A percentile compares a stretch with the other conserved stretches of the same genome.
Evolutionary conservation across 2,797 vertebrate genomes (phyloP).

Genomic region (Otus scops): DNA sequence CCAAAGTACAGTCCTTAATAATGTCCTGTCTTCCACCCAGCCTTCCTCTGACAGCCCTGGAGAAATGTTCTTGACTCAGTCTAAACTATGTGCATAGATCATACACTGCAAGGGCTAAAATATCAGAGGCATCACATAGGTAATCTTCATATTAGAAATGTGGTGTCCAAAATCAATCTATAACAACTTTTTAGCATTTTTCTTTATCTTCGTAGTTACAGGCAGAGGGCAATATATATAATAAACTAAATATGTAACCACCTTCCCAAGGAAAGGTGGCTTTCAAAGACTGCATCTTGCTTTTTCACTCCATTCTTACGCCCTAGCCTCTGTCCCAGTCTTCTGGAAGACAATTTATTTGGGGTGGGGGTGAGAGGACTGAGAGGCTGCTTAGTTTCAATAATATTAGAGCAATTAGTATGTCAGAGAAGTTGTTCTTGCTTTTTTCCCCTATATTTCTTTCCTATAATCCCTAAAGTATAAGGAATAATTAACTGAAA

Average conservation of each 20-base stretch:
- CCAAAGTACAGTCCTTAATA: not conserved
- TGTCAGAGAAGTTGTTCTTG: constrained; percentile 66
- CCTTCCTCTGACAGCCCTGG: not conserved
- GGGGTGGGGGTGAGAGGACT: not conserved
- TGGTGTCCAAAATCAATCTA: not conserved
- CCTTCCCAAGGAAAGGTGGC: not conserved
- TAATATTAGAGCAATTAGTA: constrained; percentile 69
- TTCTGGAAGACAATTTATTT: constrained; percentile 9
- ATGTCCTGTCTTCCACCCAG: not conserved
- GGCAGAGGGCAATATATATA: not conserved
- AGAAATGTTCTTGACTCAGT: not conserved
- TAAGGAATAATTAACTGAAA: constrained; percentile 81
- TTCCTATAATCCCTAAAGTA: constrained; percentile 74
- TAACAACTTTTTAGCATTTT: not conserved
- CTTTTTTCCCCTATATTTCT: constrained; percentile 44
- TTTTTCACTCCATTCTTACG: not conserved
- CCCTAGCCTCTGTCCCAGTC: not conserved
- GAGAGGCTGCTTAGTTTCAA: constrained; percentile 40
- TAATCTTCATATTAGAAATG: not conserved
- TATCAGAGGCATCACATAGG: not conserved
- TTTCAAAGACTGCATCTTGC: not conserved
- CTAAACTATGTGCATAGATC: not conserved
- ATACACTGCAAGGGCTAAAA: not conserved
- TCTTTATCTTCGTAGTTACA: not conserved
- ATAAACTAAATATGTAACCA: not conserved